phyloP scores from a whole-genome alignment of 64 coral and sea anemone genomes.

The Catalaphyllia jardinei region DNA sequence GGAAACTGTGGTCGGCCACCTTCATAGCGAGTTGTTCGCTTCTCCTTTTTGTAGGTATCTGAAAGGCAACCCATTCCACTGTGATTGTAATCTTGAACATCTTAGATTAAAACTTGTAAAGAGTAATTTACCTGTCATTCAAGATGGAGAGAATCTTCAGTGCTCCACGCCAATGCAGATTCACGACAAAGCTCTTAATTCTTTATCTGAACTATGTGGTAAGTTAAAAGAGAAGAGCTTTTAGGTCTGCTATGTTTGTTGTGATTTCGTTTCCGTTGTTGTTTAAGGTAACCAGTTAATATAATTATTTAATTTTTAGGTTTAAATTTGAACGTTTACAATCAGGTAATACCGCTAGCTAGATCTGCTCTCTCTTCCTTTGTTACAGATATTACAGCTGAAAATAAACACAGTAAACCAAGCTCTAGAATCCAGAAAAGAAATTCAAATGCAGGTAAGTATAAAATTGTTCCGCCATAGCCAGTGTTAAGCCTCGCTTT shows the following conservation, averaged over 20 bases:
- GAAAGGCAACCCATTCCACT: neutral
- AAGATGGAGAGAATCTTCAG: neutral
- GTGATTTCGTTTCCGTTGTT: too few relatives aligned
- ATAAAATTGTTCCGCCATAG: neutral
- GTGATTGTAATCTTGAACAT: conserved; percentile 3
- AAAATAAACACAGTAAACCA: neutral
- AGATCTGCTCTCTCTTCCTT: too few relatives aligned
- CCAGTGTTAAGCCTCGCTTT: too few relatives aligned
- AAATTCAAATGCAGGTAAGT: neutral
- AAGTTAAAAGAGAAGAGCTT: neutral
- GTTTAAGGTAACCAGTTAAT: too few relatives aligned
- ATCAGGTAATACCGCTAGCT: too few relatives aligned
- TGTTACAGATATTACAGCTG: too few relatives aligned
- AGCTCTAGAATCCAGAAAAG: neutral
- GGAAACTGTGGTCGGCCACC: too few relatives aligned
- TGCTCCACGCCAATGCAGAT: neutral
- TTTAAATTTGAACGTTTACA: too few relatives aligned
- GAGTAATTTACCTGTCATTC: neutral
- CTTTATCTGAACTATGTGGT: neutral
- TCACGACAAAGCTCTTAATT: neutral
- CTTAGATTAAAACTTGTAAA: neutral
- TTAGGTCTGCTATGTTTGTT: too few relatives aligned
- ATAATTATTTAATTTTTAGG: too few relatives aligned
- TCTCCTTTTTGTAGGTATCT: neutral
- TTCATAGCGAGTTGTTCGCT: neutral